Evolutionary conservation across 2,113 vertebrate genomes (phyloP).

Genomic region (Sigmodon hispidus): DNA sequence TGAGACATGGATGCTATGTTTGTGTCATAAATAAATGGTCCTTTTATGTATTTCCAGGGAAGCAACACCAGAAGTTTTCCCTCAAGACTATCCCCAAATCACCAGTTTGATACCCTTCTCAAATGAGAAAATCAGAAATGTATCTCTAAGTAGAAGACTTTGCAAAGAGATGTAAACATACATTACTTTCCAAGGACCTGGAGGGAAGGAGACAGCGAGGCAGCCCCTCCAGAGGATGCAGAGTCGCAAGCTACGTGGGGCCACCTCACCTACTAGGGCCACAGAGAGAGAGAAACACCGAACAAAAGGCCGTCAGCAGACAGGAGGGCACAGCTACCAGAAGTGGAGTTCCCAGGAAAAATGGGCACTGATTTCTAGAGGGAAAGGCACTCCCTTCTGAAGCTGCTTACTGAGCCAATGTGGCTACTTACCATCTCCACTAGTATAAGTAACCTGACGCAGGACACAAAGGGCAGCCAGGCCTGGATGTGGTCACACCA

Average conservation of each 20-base stretch:
- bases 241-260: constrained; percentile 78
- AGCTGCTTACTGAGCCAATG: constrained; percentile 84
- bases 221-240: constrained; percentile 63
- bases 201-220: constrained; percentile 77
- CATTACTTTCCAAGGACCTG: constrained; percentile 82
- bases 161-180: constrained; percentile 86
- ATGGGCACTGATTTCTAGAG: constrained; percentile 86
- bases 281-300: constrained; percentile 33
- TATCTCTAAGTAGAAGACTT: constrained; percentile 86
- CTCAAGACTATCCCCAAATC: neutral
- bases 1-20: neutral
- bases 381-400: constrained; percentile 81
- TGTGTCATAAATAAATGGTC: neutral
- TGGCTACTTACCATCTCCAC: constrained; percentile 79
- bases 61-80: neutral
- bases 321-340: constrained; percentile 69
- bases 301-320: constrained; percentile 57
- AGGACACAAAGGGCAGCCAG: constrained; percentile 58
- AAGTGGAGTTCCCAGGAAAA: constrained; percentile 75
- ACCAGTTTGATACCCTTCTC: neutral
- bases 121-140: neutral
- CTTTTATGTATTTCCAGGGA: neutral
- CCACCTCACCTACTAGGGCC: constrained; percentile 61
- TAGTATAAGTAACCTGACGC: constrained; percentile 80
- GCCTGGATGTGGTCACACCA: constrained; percentile 68